Evolutionary conservation across 2,888 invertebrate genomes (phyloP).

Genomic region (Tholera decimalis): DNA sequence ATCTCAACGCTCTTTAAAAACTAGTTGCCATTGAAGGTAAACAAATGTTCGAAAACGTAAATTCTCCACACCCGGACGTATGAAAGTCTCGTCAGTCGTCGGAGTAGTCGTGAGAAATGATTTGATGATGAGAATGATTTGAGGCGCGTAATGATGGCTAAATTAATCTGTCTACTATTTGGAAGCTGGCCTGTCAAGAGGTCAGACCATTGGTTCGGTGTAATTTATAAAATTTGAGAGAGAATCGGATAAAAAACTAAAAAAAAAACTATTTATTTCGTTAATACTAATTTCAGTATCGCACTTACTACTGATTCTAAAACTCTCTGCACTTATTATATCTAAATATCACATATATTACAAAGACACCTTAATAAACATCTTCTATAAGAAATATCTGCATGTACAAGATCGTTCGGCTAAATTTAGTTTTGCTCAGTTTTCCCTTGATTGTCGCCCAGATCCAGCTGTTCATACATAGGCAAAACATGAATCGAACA

Average conservation of each 20-base stretch:
- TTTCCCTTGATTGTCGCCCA: no score
- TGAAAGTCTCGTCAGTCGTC: slow-evolving; percentile 61
- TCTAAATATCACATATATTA: no score
- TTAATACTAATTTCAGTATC: background rate
- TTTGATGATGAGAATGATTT: slow-evolving; percentile 55
- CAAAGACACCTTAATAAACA: no score
- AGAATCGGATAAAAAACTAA: background rate
- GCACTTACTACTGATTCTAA: no score
- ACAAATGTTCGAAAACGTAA: slow-evolving; percentile 34
- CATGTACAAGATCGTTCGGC: no score
- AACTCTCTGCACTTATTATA: no score
- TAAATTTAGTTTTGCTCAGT: no score
- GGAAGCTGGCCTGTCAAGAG: slow-evolving; percentile 73
- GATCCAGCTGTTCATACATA: no score
- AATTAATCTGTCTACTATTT: slow-evolving; percentile 76
- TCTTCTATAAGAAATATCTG: no score
- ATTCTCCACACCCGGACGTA: slow-evolving; percentile 50
- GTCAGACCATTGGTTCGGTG: slow-evolving; percentile 53
- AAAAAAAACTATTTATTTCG: background rate
- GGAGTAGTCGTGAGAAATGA: slow-evolving; percentile 51
- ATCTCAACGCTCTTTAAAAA: no score
- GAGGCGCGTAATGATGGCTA: slow-evolving; percentile 70
- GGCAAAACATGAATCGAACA: no score
- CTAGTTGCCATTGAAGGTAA: slow-evolving; percentile 27
- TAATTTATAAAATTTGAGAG: slow-evolving; percentile 40